Conservation (phyloP, 2,797 vertebrate genomes). For the Balearica regulorum region DNA sequence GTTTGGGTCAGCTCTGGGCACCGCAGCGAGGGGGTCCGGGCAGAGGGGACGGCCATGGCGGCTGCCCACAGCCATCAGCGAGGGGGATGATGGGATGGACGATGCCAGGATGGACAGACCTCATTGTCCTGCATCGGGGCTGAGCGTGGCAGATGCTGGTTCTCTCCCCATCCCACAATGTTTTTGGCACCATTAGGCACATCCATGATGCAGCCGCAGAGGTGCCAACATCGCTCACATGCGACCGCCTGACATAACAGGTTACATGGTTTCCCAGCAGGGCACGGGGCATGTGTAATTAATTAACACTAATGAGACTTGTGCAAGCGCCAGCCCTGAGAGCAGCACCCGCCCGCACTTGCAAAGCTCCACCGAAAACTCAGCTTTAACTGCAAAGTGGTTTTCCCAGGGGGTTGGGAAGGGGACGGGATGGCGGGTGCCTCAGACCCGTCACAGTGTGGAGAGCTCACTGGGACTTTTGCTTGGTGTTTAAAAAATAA, state of each 20-base stretch:
- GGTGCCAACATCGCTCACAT: rapidly evolving
- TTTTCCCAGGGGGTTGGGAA: background rate
- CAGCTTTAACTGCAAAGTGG: background rate
- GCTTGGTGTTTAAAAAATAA: background rate
- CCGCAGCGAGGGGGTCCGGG: rapidly evolving
- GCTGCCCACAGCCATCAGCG: background rate
- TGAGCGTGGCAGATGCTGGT: background rate
- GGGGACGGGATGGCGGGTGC: background rate
- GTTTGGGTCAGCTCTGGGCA: background rate
- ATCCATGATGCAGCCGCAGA: background rate
- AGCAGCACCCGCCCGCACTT: background rate
- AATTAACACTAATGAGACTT: background rate
- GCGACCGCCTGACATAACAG: rapidly evolving
- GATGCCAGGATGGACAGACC: background rate
- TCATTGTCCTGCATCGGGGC: rapidly evolving
- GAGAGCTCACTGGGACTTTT: background rate
- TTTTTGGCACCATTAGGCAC: background rate
- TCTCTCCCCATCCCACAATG: background rate
- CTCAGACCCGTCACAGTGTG: rapidly evolving
- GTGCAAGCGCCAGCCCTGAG: rapidly evolving
- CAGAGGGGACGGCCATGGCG: rapidly evolving
- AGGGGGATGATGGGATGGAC: background rate
- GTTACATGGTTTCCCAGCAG: background rate
- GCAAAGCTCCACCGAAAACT: background rate
- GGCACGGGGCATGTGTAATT: background rate